Conservation (phyloP, 2,797 vertebrate species). For the Bufotes viridis region DNA sequence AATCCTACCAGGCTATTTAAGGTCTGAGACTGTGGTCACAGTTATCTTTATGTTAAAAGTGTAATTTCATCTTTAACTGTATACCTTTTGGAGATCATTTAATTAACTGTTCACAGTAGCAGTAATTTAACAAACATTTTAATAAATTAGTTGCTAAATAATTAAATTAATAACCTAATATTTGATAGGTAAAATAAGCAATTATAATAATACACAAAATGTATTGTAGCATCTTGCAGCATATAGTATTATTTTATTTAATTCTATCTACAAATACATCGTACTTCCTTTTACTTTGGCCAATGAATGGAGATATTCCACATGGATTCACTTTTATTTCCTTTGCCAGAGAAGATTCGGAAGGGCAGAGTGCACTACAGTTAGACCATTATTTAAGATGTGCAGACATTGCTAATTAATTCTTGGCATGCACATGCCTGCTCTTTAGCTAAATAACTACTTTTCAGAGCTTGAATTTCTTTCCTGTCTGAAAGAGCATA, state of each 20-base stretch:
- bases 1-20: too few species aligned
- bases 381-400: slow-evolving; percentile 29
- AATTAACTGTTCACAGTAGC: too few species aligned
- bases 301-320: slow-evolving; percentile 25
- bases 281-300: background rate
- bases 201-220: background rate
- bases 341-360: slow-evolving; percentile 50
- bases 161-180: background rate
- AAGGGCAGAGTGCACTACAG: slow-evolving; percentile 52
- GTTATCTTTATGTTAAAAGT: too few species aligned
- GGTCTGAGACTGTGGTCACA: too few species aligned
- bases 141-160: background rate
- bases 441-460: slow-evolving; percentile 17
- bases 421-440: background rate
- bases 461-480: slow-evolving; percentile 35
- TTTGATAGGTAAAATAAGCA: background rate
- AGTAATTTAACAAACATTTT: too few species aligned
- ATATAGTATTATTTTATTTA: background rate
- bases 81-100: too few species aligned
- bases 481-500: slow-evolving; percentile 45
- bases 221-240: background rate
- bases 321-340: slow-evolving; percentile 43
- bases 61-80: too few species aligned
- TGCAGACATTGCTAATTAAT: slow-evolving; percentile 56
- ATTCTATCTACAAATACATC: background rate